Evolutionary conservation across 2,113 vertebrate genomes (phyloP), one percentile per base, ranked within the genome.

Genomic region (Boleophthalmus pectinirostris): DNA sequence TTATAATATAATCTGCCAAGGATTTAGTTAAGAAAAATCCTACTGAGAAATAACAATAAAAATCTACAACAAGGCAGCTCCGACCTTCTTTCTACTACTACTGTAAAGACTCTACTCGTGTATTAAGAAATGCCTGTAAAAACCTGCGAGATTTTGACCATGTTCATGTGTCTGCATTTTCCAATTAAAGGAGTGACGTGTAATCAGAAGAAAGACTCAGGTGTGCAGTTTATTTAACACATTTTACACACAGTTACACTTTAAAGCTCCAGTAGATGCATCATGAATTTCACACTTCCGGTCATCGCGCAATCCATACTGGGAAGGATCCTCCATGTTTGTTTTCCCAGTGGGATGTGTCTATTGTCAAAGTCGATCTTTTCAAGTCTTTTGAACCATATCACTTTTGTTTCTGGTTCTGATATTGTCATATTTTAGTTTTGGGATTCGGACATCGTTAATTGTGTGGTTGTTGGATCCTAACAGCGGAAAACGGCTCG

Each of bases 101-200:
- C 56, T 58, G 56, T 58, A 58, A 58, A 58, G 21, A 58, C n/a
- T 15, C 21, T 24, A 58, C 56, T 24, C 56, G 56, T 24, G 14
- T 58, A 25, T 25, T 25, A 14, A 25, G 21, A 24, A 3, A 15
- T 14, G 56, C 56, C 56, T 58, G 56, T 58, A 58, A 58, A 56
- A 56, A 56, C 18, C 6, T n/a, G n/a, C 18, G 1, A 23, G 51
- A 21, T 23, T 56, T 56, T 23, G 54, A 23, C 56, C 56, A 25
- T 58, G 56, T 25, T 15, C 56, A 58, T 13, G 12, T 58, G 54
- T 56, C 11, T 56, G 56, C 56, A 58, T 58, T 58, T 58, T 58
- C 11, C 56, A 58, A 58, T 58, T 58, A 58, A 58, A 58, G 13
- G 21, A 25, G 56, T 58, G 56, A 58, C 13, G 56, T 58, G 56